Conservation (phyloP, 2,797 vertebrate species). For the Sitta carolinensis region DNA sequence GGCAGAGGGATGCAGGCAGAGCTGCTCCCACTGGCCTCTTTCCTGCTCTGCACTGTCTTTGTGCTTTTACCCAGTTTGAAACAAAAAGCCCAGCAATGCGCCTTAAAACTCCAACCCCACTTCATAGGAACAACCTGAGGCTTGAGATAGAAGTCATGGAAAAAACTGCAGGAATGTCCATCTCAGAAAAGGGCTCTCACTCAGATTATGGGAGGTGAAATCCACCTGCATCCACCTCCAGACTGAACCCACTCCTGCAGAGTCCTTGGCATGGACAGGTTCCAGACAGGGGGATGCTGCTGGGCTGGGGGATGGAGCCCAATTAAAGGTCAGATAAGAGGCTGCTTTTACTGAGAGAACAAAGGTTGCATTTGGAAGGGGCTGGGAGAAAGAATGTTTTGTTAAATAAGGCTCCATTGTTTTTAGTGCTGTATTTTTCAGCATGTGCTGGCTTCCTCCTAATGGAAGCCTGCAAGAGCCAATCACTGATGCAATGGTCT, state of each 20-base stretch:
- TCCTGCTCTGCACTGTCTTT: not conserved
- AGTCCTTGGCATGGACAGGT: not conserved
- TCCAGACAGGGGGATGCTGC: not conserved
- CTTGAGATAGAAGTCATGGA: not conserved
- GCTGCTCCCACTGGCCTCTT: not conserved
- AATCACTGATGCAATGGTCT: not conserved
- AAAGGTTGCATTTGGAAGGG: not conserved
- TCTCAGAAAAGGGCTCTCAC: not conserved
- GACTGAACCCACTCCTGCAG: not conserved
- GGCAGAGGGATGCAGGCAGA: not conserved
- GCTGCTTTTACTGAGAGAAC: not conserved
- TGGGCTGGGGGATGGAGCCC: not conserved
- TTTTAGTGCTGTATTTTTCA: not conserved
- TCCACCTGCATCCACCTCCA: not conserved
- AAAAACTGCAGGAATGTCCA: not conserved
- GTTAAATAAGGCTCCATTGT: not conserved
- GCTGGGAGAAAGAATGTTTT: not conserved
- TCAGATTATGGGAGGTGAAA: not conserved
- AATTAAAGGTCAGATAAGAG: not conserved
- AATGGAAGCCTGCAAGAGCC: not conserved
- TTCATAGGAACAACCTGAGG: not conserved
- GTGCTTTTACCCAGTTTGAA: not conserved
- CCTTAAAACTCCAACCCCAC: not conserved
- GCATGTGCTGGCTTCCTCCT: not conserved
- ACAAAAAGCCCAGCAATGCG: not conserved